Base-by-base conservation (phyloP, 1,140 invertebrate genomes). In the Drosophila pseudoobscura region DNA sequence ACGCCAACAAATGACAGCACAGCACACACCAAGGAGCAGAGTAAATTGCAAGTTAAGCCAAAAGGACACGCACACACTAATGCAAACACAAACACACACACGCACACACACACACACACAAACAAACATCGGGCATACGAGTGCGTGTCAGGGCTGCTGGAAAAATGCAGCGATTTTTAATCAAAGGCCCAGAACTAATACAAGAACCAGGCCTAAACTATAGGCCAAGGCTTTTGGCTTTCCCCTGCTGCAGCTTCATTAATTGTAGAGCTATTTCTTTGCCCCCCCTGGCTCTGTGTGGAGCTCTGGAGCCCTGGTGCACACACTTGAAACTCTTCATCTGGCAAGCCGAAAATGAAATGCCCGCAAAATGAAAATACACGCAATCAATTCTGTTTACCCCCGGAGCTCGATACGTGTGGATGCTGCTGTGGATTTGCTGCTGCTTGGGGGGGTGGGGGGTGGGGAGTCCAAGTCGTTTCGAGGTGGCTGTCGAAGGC, bases 381-480 rank as follows among this genome's bases (percentile, higher is more conserved):
- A 76, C 75, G 83, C 83, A 87, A 88, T 87, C 83, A 88, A 88
- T 88, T 87, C 66, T 82, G 78, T 83, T 79, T 83, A 76, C 75
- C 75, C 83, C 78, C 50, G 66, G 20, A 83, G 78, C 71, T 58
- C 39, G 49, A 53, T 59, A 45, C 49, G 49, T 58, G 68, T 45
- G 73, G 50, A 54, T 54, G 26, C 17, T 17, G 2, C 20, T 39
- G 35, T 26, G 31, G 31, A 31, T 31, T 20, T 20, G 20, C 31
- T 31, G 31, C 8, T 9, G 8, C 3, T 8, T 2, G 8, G 8
- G 17, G 20, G 11, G n/a, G 53, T 15, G 20, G 24, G n/a, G 24
- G 6, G 24, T 26, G 24, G 24, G 24, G 1, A 46, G 45, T 74
- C 60, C 53, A 68, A 82, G 74, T 75, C 69, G 20, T 2, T 20